Evolutionary conservation across 2,888 invertebrate species (phyloP).

Genomic region (Steinernema scapterisci): DNA sequence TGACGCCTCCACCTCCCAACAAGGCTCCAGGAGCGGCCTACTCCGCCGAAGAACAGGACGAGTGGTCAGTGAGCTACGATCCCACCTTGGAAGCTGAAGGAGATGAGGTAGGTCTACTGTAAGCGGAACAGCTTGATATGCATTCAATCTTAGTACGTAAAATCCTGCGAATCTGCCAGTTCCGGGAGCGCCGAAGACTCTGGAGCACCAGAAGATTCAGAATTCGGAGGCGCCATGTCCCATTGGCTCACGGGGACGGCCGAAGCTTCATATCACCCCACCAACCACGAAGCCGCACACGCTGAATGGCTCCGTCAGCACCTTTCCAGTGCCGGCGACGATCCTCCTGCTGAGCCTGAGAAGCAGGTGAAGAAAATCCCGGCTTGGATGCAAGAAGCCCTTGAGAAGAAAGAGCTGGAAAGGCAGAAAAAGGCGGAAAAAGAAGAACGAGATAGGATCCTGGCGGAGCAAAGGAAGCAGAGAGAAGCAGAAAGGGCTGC

Average conservation of each 20-base stretch:
- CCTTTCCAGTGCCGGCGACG: neutral
- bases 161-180: constrained; percentile 2
- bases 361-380: constrained; percentile 10
- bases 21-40: neutral
- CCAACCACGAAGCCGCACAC: neutral
- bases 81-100: constrained; percentile 5
- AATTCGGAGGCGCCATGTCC: constrained; percentile 1
- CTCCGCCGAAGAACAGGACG: neutral
- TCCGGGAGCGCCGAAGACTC: neutral
- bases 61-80: constrained; percentile 25
- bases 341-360: neutral
- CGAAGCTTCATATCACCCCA: neutral
- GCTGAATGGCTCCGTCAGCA: constrained; percentile 17
- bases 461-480: neutral
- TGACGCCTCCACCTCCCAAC: neutral
- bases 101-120: neutral
- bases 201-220: neutral
- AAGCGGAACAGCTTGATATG: neutral
- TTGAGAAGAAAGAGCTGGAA: constrained; percentile 10
- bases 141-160: constrained; percentile 10
- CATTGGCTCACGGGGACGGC: constrained; percentile 23
- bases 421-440: constrained; percentile 7
- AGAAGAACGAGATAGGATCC: neutral
- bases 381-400: neutral
- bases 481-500: neutral